Evolutionary conservation across 2,797 vertebrate species (phyloP).

Genomic region (Myotis findleyi): DNA sequence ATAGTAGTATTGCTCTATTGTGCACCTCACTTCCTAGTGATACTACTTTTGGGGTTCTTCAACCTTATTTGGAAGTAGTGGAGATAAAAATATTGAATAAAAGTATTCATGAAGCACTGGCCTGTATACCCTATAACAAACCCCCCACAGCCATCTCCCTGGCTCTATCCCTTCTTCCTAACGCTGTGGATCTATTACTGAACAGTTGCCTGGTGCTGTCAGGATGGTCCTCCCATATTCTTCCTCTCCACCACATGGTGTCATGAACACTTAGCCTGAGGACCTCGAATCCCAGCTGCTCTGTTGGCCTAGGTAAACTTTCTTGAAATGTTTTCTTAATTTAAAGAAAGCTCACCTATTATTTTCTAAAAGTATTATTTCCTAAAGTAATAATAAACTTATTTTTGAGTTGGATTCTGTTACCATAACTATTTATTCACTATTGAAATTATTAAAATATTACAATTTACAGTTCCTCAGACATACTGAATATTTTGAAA

Average conservation of each 20-base stretch:
- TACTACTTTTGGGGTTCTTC: not conserved
- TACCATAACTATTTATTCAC: not conserved
- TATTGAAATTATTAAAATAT: not conserved
- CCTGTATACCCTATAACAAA: not conserved
- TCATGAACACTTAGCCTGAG: not conserved
- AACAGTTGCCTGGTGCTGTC: rapidly evolving
- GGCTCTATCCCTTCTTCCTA: not conserved
- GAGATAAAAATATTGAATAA: not conserved
- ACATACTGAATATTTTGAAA: not conserved
- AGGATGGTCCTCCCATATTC: rapidly evolving
- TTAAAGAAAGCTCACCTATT: not conserved
- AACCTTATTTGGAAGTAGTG: not conserved
- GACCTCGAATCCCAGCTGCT: not conserved
- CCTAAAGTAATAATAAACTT: not conserved
- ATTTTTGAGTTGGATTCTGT: conserved; percentile 11
- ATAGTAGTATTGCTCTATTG: not conserved
- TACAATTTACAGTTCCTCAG: not conserved
- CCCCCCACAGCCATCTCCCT: rapidly evolving
- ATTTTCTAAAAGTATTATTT: conserved; percentile 18
- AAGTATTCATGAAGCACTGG: not conserved
- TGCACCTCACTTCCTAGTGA: not conserved
- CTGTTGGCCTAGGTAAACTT: not conserved
- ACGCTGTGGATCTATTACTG: rapidly evolving
- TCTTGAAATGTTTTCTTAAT: not conserved
- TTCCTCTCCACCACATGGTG: not conserved